phyloP scores from a whole-genome alignment of 2,113 vertebrate species.

The Alligator mississippiensis region DNA sequence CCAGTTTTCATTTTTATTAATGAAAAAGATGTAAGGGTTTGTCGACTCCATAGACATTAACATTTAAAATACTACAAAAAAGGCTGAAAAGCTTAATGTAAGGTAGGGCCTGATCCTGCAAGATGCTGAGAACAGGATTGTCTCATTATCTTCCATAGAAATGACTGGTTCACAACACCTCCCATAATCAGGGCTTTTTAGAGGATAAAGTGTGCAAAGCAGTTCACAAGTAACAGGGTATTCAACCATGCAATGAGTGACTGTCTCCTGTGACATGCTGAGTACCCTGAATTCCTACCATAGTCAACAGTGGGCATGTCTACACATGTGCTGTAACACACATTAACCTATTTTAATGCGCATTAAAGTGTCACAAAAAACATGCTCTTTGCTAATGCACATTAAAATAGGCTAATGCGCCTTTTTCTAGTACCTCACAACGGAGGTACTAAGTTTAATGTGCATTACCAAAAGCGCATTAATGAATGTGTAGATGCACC shows the following conservation, averaged over 20 bases:
- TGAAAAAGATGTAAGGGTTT: not conserved
- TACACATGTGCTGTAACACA: too few relatives aligned
- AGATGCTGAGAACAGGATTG: not conserved
- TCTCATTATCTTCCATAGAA: not conserved
- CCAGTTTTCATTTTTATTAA: not conserved
- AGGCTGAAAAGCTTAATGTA: conserved; percentile 16
- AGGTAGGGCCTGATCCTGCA: not conserved
- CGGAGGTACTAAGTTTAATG: too few relatives aligned
- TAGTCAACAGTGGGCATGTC: not conserved
- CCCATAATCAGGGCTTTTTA: not conserved
- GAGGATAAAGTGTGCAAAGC: not conserved
- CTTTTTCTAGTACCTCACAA: too few relatives aligned
- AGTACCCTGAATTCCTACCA: not conserved
- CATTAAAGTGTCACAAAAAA: too few relatives aligned
- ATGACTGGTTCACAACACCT: accelerated
- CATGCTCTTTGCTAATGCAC: too few relatives aligned
- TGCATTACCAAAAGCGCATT: too few relatives aligned
- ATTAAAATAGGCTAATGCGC: too few relatives aligned
- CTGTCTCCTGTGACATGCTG: not conserved
- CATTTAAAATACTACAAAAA: not conserved
- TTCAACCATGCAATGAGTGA: not conserved
- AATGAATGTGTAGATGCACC: too few relatives aligned
- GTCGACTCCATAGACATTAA: not conserved
- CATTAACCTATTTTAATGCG: too few relatives aligned
- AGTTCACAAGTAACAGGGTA: not conserved